Percentiles rank a stretch among this genome's conserved stretches.
These are phyloP conservation scores for Capitulum mitella DNA, from an alignment of 2,888 invertebrate species.

Conservation along the genomic window DNA sequence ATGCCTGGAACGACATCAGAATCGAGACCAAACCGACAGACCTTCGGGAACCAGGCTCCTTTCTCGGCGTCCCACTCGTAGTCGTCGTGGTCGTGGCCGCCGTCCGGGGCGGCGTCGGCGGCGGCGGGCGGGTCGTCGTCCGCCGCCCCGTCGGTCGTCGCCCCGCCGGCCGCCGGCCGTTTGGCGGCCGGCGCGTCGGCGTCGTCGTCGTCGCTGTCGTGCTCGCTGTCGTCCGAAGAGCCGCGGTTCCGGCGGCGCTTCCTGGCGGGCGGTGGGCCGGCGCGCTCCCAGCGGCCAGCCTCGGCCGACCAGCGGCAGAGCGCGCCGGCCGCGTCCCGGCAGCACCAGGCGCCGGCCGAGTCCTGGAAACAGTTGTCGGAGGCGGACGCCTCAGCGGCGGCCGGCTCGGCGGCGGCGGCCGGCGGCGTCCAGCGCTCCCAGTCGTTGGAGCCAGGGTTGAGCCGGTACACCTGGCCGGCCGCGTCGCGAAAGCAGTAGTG, in stretches of 20 bases:
- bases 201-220: conserved; percentile 37
- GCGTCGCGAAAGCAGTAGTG: conserved; percentile 35
- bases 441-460: conserved; percentile 45
- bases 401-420: not conserved
- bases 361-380: conserved; percentile 29
- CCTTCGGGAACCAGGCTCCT: conserved; percentile 82
- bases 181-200: conserved; percentile 36
- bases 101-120: conserved; percentile 70
- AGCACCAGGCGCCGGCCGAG: conserved; percentile 37
- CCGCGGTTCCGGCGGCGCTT: conserved; percentile 30
- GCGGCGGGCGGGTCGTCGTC: no score
- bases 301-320: conserved; percentile 31
- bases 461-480: conserved; percentile 52
- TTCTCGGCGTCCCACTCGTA: conserved; percentile 87
- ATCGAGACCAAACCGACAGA: conserved; percentile 20
- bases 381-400: not conserved
- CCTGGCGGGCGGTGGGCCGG: conserved; percentile 34
- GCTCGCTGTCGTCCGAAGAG: conserved; percentile 32
- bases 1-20: no score
- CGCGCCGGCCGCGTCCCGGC: conserved; percentile 37
- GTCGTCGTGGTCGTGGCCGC: conserved; percentile 75
- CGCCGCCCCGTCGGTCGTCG: no score
- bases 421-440: conserved; percentile 39
- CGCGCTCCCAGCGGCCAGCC: not conserved
- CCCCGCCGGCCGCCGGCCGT: conserved; percentile 36